A percentile compares a stretch with the other conserved stretches of the same genome.
These are phyloP conservation scores for Danio tinwini DNA, from an alignment of 2,797 vertebrate species.

Conservation along the genomic window DNA sequence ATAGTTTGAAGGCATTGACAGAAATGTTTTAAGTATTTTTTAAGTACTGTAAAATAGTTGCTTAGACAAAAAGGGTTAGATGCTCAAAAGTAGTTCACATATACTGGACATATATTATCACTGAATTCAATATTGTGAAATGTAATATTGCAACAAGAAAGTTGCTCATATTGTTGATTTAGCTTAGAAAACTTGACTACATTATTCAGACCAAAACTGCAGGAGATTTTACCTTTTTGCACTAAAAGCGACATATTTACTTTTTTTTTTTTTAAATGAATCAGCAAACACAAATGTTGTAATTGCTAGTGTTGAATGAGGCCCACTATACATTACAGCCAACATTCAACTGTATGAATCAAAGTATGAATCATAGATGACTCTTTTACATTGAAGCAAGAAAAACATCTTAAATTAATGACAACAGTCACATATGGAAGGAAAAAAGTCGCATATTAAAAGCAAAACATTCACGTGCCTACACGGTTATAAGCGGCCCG, in stretches of 20 bases:
- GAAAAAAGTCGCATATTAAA: slow-evolving; percentile 14
- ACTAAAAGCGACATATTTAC: no score
- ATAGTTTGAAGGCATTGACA: no score
- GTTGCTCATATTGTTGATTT: neutral
- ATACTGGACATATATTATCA: no score
- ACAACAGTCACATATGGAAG: slow-evolving; percentile 7
- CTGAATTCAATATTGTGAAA: no score
- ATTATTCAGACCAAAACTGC: neutral
- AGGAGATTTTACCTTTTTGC: neutral
- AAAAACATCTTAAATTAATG: slow-evolving; percentile 30
- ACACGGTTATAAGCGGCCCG: neutral
- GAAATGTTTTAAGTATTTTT: no score
- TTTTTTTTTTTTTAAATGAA: no score
- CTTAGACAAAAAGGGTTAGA: no score
- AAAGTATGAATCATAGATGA: neutral
- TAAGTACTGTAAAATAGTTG: no score
- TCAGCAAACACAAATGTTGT: neutral
- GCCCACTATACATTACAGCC: neutral
- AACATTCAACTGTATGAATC: neutral
- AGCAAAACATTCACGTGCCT: slow-evolving; percentile 13
- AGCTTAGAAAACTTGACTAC: neutral
- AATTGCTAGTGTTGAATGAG: slow-evolving; percentile 5
- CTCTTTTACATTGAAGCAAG: slow-evolving; percentile 9
- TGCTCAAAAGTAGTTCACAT: no score
- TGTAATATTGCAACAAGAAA: no score